Evolutionary conservation across 2,797 vertebrate species (phyloP), one percentile per base, ranked within the genome.

Genomic region (Myripristis jacobus): DNA sequence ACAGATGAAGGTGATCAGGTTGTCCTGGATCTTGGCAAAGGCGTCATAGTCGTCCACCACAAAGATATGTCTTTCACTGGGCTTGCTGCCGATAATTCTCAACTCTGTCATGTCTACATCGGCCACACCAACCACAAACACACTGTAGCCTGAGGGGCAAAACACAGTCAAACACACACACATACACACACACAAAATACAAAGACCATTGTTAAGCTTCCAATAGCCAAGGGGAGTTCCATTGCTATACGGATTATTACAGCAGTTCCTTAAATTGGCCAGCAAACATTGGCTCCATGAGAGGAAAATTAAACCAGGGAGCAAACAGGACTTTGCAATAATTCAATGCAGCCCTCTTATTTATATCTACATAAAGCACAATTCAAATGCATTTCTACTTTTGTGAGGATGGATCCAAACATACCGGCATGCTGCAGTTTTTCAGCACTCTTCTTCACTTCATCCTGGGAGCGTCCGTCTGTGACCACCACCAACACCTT

Each of bases 401-500:
- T 47, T 52, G 18, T 3, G 43, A 25, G 55, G 64, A 62, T 4
- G 18, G 1, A 10, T 36, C 25, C 34, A 44, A n/a, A 77, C 92
- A 86, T 91, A 99, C 98, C 98, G 25, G 97, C 93, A 34, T 98
- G 96, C 82, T 98, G 97, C 80, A 99, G 95, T 81, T 95, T 88
- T 0, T 95, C 86, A 1, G 98, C 97, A 0, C 94, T 96, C 91
- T 98, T 98, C 92, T 96, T 98, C 76, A 98, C 96, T 0, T 99
- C 98, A 44, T 99, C 98, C 90, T 99, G 98, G 48, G 98, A 98
- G 52, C 97, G 95, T 68, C 98, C 98, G 2, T 99, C 98, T 1
- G 98, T 99, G 79, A 99, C 97, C 24, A 98, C 97, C 65, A 99
- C 98, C 44, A 99, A 92, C 67, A 99, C 96, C 89, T 98, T 99